Evolutionary conservation across 2,797 vertebrate genomes (phyloP).

Genomic region (Tokudaia muenninki): DNA sequence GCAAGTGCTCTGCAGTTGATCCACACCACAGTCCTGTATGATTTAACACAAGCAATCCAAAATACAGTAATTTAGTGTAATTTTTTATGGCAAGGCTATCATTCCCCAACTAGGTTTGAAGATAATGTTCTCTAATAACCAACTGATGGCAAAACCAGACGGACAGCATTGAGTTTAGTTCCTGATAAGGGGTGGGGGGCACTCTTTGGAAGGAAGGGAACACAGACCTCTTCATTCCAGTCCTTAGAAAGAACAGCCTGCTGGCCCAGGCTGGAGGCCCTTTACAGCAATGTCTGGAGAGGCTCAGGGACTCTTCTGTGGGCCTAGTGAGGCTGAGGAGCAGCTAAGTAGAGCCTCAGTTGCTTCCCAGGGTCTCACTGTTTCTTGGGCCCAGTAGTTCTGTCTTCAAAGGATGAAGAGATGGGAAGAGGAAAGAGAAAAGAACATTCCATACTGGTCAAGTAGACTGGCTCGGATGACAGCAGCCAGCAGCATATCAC

Average conservation of each 20-base stretch:
- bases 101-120: background rate
- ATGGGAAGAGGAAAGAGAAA: background rate
- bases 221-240: background rate
- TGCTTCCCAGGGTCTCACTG: background rate
- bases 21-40: background rate
- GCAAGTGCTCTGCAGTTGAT: background rate
- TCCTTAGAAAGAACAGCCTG: background rate
- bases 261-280: background rate
- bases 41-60: constrained; percentile 15
- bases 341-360: fast-evolving
- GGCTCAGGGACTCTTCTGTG: background rate
- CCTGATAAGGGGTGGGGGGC: too few relatives aligned
- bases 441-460: background rate
- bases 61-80: background rate
- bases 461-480: background rate
- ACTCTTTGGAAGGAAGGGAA: background rate
- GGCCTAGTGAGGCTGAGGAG: background rate
- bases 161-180: background rate
- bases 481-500: background rate
- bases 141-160: background rate
- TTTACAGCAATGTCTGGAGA: too few relatives aligned
- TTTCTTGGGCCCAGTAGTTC: too few relatives aligned
- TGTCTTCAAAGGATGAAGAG: background rate
- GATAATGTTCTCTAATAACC: background rate
- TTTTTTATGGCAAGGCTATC: background rate